Evolutionary conservation across 1,140 invertebrate genomes (phyloP).

Genomic region (Polyergus mexicanus): DNA sequence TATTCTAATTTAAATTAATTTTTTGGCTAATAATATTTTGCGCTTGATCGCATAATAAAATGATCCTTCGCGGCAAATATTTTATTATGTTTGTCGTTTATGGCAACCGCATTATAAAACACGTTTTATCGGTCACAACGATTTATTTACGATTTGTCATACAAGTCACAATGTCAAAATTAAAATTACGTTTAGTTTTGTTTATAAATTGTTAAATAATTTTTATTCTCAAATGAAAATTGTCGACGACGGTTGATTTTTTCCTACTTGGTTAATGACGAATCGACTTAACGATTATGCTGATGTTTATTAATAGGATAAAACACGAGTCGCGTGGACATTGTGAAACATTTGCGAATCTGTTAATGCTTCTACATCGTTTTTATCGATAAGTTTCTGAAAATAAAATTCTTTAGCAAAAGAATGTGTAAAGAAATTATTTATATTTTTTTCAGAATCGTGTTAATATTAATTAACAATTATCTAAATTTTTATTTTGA

Average conservation of each 20-base stretch:
- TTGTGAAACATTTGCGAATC: not conserved
- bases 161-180: not conserved
- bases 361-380: not conserved
- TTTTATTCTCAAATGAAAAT: slow-evolving; percentile 1
- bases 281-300: not conserved
- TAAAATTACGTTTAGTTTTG: not conserved
- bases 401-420: not conserved
- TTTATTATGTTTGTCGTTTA: not conserved
- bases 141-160: not conserved
- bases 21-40: not conserved
- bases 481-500: slow-evolving; percentile 2
- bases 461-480: slow-evolving; percentile 14
- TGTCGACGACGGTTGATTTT: not conserved
- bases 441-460: not conserved
- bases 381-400: not conserved
- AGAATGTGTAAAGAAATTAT: not conserved
- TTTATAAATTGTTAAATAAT: slow-evolving; percentile 13
- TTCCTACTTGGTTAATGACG: not conserved
- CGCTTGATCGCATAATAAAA: not conserved
- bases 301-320: slow-evolving; percentile 18
- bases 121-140: too few species aligned
- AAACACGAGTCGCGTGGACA: not conserved
- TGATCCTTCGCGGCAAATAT: not conserved
- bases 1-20: too few species aligned
- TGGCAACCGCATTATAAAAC: too few species aligned